phyloP scores from a whole-genome alignment of 2,888 invertebrate species.

The Choristoneura rosaceana region DNA sequence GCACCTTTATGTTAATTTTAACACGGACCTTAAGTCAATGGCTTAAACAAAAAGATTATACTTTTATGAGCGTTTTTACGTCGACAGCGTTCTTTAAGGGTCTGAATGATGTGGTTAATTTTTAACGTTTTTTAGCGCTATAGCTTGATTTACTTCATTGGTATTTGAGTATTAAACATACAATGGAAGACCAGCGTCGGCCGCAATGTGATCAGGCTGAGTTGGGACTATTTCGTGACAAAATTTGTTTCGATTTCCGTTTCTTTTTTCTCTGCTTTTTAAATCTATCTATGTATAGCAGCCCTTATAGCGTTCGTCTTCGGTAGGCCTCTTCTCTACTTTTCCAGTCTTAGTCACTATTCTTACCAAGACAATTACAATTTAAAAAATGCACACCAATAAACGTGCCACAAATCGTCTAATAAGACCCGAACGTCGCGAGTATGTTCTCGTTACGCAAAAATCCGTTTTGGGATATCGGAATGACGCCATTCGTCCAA shows the following conservation, averaged over 20 bases:
- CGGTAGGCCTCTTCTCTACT: too few species aligned
- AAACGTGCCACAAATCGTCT: not conserved
- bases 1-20: not conserved
- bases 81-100: not conserved
- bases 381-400: not conserved
- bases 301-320: too few species aligned
- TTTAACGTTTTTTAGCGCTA: not conserved
- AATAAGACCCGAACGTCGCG: slow-evolving; percentile 5
- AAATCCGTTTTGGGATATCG: slow-evolving; percentile 7
- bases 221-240: too few species aligned
- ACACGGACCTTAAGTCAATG: not conserved
- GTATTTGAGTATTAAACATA: too few species aligned
- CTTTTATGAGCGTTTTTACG: not conserved
- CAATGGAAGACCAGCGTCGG: too few species aligned
- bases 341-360: too few species aligned
- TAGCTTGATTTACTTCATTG: not conserved
- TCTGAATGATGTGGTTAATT: not conserved
- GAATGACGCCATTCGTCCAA: slow-evolving; percentile 13
- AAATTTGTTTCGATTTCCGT: too few species aligned
- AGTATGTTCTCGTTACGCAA: slow-evolving; percentile 9
- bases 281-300: too few species aligned
- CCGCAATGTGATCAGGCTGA: too few species aligned
- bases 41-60: slow-evolving; percentile 8
- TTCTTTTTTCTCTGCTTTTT: too few species aligned
- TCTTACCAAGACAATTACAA: too few species aligned